Evolutionary conservation across 2,113 vertebrate genomes (phyloP).

Genomic region (Pangasianodon hypophthalmus): DNA sequence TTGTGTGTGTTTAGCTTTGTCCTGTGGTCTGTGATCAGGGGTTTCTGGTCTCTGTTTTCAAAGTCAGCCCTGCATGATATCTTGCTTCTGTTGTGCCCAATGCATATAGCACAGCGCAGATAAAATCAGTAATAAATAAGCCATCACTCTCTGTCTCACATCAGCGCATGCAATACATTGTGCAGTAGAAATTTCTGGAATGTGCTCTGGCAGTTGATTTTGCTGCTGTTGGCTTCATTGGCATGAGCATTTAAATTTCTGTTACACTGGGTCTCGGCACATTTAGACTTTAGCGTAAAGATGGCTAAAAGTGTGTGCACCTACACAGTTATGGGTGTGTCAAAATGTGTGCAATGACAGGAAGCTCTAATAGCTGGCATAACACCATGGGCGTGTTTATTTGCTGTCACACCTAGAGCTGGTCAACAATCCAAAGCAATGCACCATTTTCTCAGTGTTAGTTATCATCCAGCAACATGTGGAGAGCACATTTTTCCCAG

Average conservation of each 20-base stretch:
- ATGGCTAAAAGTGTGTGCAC: not conserved
- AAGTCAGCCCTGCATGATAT: conserved; percentile 47
- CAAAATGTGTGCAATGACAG: conserved; percentile 43
- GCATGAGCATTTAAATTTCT: not conserved
- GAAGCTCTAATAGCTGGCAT: conserved; percentile 58
- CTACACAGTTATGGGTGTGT: not conserved
- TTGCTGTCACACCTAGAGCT: conserved; percentile 61
- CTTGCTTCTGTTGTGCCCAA: conserved; percentile 43
- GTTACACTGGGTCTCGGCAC: not conserved
- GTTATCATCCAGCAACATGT: not conserved
- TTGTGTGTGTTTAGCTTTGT: conserved; percentile 56
- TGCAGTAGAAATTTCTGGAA: conserved; percentile 50
- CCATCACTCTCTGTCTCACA: conserved; percentile 15
- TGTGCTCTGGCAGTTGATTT: conserved; percentile 24
- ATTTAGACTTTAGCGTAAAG: not conserved
- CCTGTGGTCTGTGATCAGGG: conserved; percentile 38
- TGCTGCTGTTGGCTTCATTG: conserved; percentile 35
- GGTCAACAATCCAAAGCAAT: conserved; percentile 39
- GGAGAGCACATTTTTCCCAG: too few species aligned
- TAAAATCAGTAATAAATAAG: conserved; percentile 31
- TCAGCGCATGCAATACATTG: conserved; percentile 27
- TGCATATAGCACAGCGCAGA: conserved; percentile 46
- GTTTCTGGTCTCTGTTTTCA: conserved; percentile 46
- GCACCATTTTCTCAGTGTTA: not conserved
- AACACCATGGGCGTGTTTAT: conserved; percentile 66